Base-by-base conservation (phyloP, 2,797 vertebrate genomes). In the Heliangelus exortis region DNA sequence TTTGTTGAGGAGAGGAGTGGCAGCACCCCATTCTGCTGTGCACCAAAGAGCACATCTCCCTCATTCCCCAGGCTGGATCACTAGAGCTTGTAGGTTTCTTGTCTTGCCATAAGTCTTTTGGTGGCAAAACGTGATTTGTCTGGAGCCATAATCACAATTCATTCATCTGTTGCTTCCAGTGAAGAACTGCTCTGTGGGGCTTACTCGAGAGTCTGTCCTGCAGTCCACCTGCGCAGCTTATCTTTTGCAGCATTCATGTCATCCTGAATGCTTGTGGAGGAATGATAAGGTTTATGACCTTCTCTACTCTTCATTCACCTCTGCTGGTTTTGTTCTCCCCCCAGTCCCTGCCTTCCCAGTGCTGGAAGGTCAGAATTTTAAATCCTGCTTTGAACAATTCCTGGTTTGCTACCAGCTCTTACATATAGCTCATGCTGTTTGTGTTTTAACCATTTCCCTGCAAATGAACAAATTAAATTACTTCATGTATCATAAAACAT, bases 281-380 rank as follows among this genome's bases (percentile, higher is more conserved):
- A 84, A 75, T 68, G 33, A 43, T n/a, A 69, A 62, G 71, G 84
- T 93, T 86, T 63, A 48, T 41, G 59, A 62, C 34, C 16, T 79
- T 9, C 61, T 14, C 31, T 89, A 5, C n/a, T 86, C 63, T 39
- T 22, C 48, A 51, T 59, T 68, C 59, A 80, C 68, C 47, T 76
- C 68, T 55, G 4, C 45, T 29, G 36, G 59, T 84, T 84, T 62
- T 23, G 15, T 72, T 6, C 31, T 12, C 33, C 17, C 39, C 47
- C 18, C 26, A 22, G 22, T 9, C 41, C 23, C 47, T 9, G 20
- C 59, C 21, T 79, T 78, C n/a, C 29, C 22, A 14, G 39, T 77
- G n/a, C 82, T 84, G 74, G 58, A 73, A 90, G 91, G 86, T 84
- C 81, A 87, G 66, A 72, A 72, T 58, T 92, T 95, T 71, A 94